These are phyloP conservation scores for Eupeodes luniger DNA, from an alignment of 2,888 invertebrate species.

Conservation along the genomic window DNA sequence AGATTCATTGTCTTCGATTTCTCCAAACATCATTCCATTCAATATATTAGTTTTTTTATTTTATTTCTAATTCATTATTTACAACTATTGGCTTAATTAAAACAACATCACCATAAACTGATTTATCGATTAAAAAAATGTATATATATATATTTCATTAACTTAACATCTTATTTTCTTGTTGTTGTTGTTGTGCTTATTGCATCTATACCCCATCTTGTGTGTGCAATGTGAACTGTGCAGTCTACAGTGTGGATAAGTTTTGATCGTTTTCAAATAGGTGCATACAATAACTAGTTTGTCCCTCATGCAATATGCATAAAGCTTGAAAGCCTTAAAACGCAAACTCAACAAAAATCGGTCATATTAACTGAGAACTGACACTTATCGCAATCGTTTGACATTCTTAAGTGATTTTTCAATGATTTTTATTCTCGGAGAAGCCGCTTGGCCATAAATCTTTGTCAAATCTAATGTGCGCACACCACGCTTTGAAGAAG, in stretches of 20 bases:
- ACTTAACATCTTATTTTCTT: conserved; percentile 51
- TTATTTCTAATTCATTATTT: conserved; percentile 22
- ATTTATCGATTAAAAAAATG: conserved; percentile 55
- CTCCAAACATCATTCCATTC: conserved; percentile 26
- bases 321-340: conserved; percentile 47
- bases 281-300: conserved; percentile 23
- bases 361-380: conserved; percentile 73
- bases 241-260: no score
- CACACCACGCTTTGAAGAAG: conserved; percentile 75
- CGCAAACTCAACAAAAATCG: conserved; percentile 64
- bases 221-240: background rate
- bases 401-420: conserved; percentile 77
- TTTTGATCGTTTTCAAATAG: conserved; percentile 2
- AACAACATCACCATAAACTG: conserved; percentile 70
- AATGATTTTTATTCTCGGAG: conserved; percentile 69
- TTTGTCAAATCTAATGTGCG: conserved; percentile 69
- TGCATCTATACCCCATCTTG: background rate
- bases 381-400: conserved; percentile 76
- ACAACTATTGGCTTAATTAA: conserved; percentile 61
- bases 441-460: conserved; percentile 66
- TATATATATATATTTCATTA: conserved; percentile 58
- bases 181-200: background rate
- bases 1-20: conserved; percentile 66
- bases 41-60: background rate
- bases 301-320: conserved; percentile 67